Evolutionary conservation across 2,113 vertebrate genomes (phyloP), one percentile per base, ranked within the genome.

Genomic region (Sinocyclocheilus grahami): DNA sequence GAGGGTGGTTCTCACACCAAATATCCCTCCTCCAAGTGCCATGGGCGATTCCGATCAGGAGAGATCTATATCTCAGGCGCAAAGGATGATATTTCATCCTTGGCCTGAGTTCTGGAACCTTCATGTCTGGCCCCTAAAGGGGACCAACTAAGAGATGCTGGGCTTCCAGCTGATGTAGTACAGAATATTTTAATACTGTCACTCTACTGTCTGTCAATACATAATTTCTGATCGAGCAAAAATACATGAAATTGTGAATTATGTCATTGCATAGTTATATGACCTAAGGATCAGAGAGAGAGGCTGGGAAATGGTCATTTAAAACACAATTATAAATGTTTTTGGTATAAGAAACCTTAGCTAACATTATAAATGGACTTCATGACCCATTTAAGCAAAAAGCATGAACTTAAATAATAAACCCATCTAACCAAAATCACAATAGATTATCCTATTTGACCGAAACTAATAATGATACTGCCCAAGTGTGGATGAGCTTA

Each of bases 361-460:
- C 33, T 71, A 71, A 71, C 69, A 39, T 37, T 39, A 71, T 71
- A 71, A 71, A 71, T 4, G 18, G 69, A 71, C 69, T 71, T 39
- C 8, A 39, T 71, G 69, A 39, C 69, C 69, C 18, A 71, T 71
- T 71, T 71, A 39, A 39, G 33, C 16, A 9, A 71, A 71, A 71
- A 22, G 33, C 16, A 37, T 22, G 33, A 33, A 71, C 33, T 20
- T 39, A 71, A 20, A 71, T 71, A 79, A 79, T 62, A 79, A 33
- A 37, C 53, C 30, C 55, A 62, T 39, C 33, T 79, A 60, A 62
- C 10, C 33, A 60, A 55, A 39, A 60, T 79, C 33, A 60, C 55
- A 79, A 39, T 55, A 79, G 55, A 60, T 79, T 60, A 58, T 60
- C 55, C 30, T 39, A 22, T 79, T 79, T 60, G 58, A 60, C 53